Base-by-base conservation (phyloP, 2,888 invertebrate genomes). In the Epirrhoe tristata region DNA sequence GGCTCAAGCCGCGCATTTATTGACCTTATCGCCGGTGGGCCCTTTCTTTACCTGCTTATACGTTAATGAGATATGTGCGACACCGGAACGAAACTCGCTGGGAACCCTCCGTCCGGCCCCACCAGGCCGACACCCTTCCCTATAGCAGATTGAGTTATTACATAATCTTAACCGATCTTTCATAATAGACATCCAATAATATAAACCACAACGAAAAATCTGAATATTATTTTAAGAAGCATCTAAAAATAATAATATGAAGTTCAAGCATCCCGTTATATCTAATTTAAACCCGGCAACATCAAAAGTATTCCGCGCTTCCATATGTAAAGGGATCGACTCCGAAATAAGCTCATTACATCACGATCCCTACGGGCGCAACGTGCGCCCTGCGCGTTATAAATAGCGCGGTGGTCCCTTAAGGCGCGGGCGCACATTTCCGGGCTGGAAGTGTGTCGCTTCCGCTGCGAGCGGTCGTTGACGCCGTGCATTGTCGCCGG, bases 371-470 rank as follows among this genome's bases (percentile, higher is more conserved):
- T 78, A 78, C 75, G 79, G 79, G 74, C 79, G 80, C 78, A 75
- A 74, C 78, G 79, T 79, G 80, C 80, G 82, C 83, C 84, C 83
- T 85, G 83, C 81, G 81, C 71, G 81, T 83, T 92, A 92, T 91
- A 89, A 91, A 91, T 92, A 93, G 87, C 81, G 64, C 77, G 78
- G 81, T 87, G 84, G 87, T 91, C 92, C 92, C 91, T 92, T 91
- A 90, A 92, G 91, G 88, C 91, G 90, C 89, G 86, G 85, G 90
- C 86, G 88, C 85, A 85, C 85, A 87, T 90, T 93, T 93, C 93
- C 93, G 93, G 92, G 91, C 91, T 92, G 92, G 92, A 92, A 93
- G 92, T 92, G 89, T 90, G 91, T 86, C 91, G 91, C 89, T 93
- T 93, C 93, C 93, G 93, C 84, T 85, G 88, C 84, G 84, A 82